Conservation (phyloP, 2,113 vertebrate genomes). For the Amia ocellicauda region DNA sequence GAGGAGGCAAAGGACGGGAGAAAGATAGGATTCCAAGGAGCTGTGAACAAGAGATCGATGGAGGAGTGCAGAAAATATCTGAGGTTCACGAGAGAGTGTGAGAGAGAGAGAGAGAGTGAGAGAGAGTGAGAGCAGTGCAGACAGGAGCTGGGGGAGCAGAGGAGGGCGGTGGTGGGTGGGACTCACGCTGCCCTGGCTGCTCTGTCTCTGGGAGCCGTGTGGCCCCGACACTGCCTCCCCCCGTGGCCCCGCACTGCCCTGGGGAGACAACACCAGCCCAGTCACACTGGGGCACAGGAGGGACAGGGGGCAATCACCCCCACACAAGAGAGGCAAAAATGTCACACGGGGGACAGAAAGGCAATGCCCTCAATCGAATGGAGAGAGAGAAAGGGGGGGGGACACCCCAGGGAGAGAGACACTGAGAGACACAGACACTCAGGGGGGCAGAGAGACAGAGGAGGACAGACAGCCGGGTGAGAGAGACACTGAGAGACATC, state of each 20-base stretch:
- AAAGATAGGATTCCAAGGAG: conserved; percentile 62
- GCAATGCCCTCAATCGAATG: conserved; percentile 1
- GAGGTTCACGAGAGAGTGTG: background rate
- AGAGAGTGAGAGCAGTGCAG: conserved; percentile 20
- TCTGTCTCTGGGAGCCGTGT: conserved; percentile 41
- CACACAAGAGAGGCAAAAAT: background rate
- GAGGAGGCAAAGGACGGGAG: conserved; percentile 49
- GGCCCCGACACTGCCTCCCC: conserved; percentile 38
- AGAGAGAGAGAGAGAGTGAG: conserved; percentile 28
- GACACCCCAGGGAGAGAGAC: background rate
- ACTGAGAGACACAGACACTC: background rate
- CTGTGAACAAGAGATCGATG: conserved; percentile 50
- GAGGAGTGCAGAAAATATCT: conserved; percentile 25
- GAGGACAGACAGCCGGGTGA: background rate
- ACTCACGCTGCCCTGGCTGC: conserved; percentile 58
- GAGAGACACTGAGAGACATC: no score
- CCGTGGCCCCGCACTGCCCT: conserved; percentile 59
- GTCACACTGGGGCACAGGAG: background rate
- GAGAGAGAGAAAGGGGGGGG: conserved; percentile 9
- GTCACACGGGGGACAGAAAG: conserved; percentile 40
- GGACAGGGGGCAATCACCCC: no score
- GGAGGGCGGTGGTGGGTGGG: conserved; percentile 49
- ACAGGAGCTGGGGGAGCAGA: conserved; percentile 24
- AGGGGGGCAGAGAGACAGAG: background rate
- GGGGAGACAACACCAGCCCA: conserved; percentile 54